Evolutionary conservation across 2,797 vertebrate species (phyloP).

Genomic region (Etheostoma perlongum): DNA sequence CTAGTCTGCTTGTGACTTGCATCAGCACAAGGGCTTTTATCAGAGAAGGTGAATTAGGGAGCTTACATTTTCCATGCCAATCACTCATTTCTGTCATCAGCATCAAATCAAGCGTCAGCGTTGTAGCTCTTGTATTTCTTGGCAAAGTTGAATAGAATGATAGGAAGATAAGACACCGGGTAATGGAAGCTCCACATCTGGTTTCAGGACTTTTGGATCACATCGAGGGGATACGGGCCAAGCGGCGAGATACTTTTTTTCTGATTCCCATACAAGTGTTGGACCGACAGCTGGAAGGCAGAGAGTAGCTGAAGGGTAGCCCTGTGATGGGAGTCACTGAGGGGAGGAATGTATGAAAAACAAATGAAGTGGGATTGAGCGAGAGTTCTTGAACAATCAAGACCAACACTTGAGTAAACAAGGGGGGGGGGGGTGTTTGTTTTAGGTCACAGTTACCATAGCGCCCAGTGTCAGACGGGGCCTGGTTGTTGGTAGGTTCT

Average conservation of each 20-base stretch:
- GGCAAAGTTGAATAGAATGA: not conserved
- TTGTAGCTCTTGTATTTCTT: slow-evolving; percentile 27
- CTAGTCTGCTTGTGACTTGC: not conserved
- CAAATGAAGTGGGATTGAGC: slow-evolving; percentile 26
- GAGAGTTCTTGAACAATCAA: not conserved
- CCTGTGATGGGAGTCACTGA: not conserved
- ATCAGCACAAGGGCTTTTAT: not conserved
- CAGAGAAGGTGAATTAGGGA: not conserved
- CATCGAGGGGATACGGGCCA: not conserved
- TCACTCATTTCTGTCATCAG: slow-evolving; percentile 20
- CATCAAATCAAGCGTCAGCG: slow-evolving; percentile 1
- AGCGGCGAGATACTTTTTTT: not conserved
- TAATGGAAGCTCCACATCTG: slow-evolving; percentile 61
- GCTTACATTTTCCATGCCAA: not conserved
- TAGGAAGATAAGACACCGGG: not conserved
- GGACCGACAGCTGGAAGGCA: slow-evolving; percentile 11
- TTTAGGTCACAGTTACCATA: slow-evolving; percentile 42
- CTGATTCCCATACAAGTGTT: slow-evolving; percentile 20
- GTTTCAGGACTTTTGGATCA: slow-evolving; percentile 30
- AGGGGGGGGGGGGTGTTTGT: slow-evolving; percentile 32
- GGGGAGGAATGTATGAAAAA: slow-evolving; percentile 25
- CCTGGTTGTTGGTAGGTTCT: not conserved
- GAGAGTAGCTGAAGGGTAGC: slow-evolving; percentile 5
- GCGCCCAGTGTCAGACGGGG: not conserved
- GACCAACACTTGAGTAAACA: slow-evolving; percentile 18